phyloP scores from a whole-genome alignment of 2,888 invertebrate species.

The Trachelus stipa region DNA sequence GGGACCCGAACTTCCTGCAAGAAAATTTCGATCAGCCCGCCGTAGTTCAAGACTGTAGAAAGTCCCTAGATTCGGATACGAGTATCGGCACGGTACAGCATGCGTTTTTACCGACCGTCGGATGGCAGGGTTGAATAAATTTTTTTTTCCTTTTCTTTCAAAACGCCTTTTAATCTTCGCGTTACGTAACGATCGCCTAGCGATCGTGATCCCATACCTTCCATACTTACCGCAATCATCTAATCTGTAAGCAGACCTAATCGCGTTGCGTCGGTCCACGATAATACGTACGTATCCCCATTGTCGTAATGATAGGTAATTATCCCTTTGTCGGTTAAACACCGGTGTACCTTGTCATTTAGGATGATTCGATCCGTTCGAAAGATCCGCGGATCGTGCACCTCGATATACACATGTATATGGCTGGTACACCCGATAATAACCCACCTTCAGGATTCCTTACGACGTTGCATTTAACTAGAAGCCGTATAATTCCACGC shows the following conservation, averaged over 20 bases:
- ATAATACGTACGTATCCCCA: not conserved
- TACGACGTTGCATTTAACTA: not conserved
- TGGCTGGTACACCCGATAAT: not conserved
- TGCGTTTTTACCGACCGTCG: no score
- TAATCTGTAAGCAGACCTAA: not conserved
- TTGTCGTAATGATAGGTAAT: not conserved
- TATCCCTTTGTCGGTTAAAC: not conserved
- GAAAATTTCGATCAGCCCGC: not conserved
- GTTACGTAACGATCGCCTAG: not conserved
- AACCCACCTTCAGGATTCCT: not conserved
- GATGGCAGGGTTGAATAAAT: not conserved
- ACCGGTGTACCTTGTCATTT: not conserved
- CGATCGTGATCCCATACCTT: not conserved
- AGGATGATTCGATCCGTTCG: not conserved
- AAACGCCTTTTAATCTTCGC: not conserved
- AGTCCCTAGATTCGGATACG: not conserved
- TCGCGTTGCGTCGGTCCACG: not conserved
- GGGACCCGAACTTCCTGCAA: conserved; percentile 5
- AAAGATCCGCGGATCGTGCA: not conserved
- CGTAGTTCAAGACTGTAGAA: not conserved
- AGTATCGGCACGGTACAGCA: no score
- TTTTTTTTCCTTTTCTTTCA: not conserved
- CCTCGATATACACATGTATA: not conserved
- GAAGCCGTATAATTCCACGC: not conserved
- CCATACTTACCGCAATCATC: not conserved